Evolutionary conservation across 53 echinoderm and acorn worm genomes (phyloP).

Genomic region (Echinometra lucunter): DNA sequence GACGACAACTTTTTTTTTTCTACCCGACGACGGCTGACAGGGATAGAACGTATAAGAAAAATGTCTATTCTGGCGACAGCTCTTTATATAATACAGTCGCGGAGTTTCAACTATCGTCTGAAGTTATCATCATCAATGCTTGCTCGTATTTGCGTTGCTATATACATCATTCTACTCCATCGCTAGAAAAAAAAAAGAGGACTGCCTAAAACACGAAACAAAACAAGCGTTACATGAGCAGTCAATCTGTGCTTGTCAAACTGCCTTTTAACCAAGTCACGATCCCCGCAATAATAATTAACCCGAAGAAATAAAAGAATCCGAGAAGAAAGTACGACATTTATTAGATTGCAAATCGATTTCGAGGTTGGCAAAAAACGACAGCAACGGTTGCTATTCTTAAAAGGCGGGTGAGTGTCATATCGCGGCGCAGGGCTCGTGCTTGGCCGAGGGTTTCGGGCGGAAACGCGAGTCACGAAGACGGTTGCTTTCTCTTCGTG

Average conservation of each 20-base stretch:
- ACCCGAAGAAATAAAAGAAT: constrained; percentile 48
- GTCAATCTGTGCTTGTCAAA: constrained; percentile 52
- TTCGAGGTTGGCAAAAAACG: constrained; percentile 58
- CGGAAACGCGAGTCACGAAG: constrained; percentile 55
- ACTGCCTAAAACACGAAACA: constrained; percentile 35
- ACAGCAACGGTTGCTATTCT: constrained; percentile 55
- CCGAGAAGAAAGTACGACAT: constrained; percentile 41
- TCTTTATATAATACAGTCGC: constrained; percentile 27
- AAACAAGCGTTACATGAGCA: constrained; percentile 52
- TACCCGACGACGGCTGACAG: background rate
- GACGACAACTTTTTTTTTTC: background rate
- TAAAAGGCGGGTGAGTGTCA: constrained; percentile 10
- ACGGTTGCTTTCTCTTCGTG: constrained; percentile 49
- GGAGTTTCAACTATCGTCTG: constrained; percentile 3
- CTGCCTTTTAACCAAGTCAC: constrained; percentile 54
- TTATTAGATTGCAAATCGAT: constrained; percentile 66
- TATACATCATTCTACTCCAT: constrained; percentile 20
- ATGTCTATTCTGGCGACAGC: constrained; percentile 51
- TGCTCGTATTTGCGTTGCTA: constrained; percentile 29
- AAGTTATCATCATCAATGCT: constrained; percentile 38
- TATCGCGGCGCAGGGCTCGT: constrained; percentile 20
- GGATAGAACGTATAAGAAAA: constrained; percentile 13
- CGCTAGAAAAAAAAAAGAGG: background rate
- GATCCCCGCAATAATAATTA: constrained; percentile 58
- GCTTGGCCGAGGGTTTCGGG: constrained; percentile 18